A percentile compares a stretch with the other conserved stretches of the same genome.
Evolutionary conservation across 2,797 vertebrate species (phyloP).

Genomic region (Myotis pilosus): DNA sequence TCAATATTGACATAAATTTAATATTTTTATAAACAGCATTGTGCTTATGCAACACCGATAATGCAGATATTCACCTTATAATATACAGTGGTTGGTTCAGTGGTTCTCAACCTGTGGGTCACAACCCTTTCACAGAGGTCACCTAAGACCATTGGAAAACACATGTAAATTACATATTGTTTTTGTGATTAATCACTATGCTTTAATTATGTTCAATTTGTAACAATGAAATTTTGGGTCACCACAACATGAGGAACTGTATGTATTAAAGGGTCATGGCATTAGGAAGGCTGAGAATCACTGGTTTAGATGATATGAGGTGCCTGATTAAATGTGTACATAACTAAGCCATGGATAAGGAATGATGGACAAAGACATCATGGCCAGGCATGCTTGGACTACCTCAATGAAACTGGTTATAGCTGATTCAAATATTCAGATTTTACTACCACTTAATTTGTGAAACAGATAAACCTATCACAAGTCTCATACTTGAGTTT

Average conservation of each 20-base stretch:
- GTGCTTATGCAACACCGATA: not conserved
- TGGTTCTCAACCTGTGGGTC: too few species aligned
- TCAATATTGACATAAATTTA: not conserved
- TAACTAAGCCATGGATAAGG: not conserved
- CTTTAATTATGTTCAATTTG: too few species aligned
- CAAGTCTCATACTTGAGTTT: not conserved
- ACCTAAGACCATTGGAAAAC: too few species aligned
- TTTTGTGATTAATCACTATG: too few species aligned
- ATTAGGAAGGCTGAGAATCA: too few species aligned
- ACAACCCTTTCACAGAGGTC: too few species aligned
- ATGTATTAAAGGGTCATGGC: too few species aligned
- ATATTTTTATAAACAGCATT: not conserved
- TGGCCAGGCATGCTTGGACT: not conserved
- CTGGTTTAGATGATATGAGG: not conserved
- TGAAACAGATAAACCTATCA: conserved; percentile 20
- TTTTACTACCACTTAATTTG: not conserved
- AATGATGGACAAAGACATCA: not conserved
- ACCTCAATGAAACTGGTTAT: not conserved
- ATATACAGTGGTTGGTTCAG: not conserved
- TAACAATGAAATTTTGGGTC: too few species aligned
- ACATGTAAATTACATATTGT: too few species aligned
- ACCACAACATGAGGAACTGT: too few species aligned
- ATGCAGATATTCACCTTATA: not conserved
- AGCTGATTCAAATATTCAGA: not conserved
- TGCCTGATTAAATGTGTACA: not conserved